Evolutionary conservation across 2,113 vertebrate species (phyloP), one percentile per base, ranked within the genome.

Genomic region (Barbus barbus): DNA sequence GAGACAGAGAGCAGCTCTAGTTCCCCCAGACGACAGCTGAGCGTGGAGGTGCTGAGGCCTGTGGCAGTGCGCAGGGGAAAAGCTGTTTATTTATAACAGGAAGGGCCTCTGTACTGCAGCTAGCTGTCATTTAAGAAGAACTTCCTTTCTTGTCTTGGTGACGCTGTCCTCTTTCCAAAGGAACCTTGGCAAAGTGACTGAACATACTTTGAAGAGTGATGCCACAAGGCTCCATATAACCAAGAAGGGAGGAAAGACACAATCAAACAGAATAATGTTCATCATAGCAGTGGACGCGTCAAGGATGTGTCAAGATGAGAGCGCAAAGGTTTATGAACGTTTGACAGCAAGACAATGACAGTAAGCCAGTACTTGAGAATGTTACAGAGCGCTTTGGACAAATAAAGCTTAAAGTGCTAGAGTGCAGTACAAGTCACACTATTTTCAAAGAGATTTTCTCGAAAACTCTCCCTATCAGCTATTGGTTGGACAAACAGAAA

Each of bases 21-120:
- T 91, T 92, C 87, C 92, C 89, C 86, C 91, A 94, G 94, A 94
- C 89, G 81, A 94, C 94, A 95, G 94, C 94, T 95, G 94, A 91
- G 81, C 60, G 86, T 81, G 67, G 81, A 89, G 90, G 88, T 85
- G 87, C 79, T 86, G 89, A 89, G 86, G 87, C 84, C 26, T 73
- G 86, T 78, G 85, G 89, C 90, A 84, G 89, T 67, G 82, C 44
- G 2, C 73, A 85, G 61, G 83, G 87, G 86, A 69, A 78, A 88
- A 85, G 86, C 53, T 44, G 88, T 90, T 91, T 94, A 94, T 94
- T 94, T 94, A 93, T 94, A 94, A 89, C 90, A 87, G 90, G 87
- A 86, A 88, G 61, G 86, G 86, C 36, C 78, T 71, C 83, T 86
- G 81, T 78, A 90, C 85, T 77, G 56, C 36, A n/a, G 71, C 88